Percentiles rank a stretch among this genome's conserved stretches.
These are phyloP conservation scores for Notiomystis cincta DNA, from an alignment of 2,113 vertebrate genomes.

Conservation along the genomic window DNA sequence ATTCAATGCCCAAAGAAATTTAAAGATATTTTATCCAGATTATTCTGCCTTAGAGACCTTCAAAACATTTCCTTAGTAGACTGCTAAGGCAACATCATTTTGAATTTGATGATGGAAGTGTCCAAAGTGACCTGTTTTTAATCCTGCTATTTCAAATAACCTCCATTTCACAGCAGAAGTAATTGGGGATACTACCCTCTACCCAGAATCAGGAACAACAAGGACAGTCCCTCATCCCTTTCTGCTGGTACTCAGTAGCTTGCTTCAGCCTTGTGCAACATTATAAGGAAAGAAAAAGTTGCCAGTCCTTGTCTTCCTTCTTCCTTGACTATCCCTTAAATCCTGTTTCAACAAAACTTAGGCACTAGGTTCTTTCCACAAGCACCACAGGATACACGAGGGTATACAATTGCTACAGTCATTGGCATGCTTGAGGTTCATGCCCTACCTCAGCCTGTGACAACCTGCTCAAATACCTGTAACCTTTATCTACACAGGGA, in stretches of 20 bases:
- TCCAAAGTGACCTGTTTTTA: neutral
- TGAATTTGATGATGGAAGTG: neutral
- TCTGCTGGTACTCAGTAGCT: neutral
- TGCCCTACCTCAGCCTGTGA: neutral
- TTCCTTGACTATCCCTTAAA: neutral
- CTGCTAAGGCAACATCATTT: neutral
- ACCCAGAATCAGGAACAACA: neutral
- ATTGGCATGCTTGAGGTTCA: neutral
- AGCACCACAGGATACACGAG: neutral
- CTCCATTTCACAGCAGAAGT: neutral
- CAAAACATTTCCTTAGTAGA: neutral
- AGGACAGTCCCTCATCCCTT: neutral
- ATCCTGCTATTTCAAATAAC: neutral
- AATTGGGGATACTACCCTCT: fast-evolving
- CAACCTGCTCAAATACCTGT: neutral
- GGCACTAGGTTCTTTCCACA: neutral
- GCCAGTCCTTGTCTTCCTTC: neutral
- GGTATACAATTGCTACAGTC: neutral
- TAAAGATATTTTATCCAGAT: neutral
- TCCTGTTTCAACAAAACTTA: neutral
- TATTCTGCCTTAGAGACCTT: neutral
- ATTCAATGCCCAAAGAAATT: neutral
- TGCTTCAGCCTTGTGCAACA: neutral
- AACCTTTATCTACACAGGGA: neutral
- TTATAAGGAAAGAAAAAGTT: neutral